phyloP scores from a whole-genome alignment of 2,888 invertebrate species.

The Apamea anceps region DNA sequence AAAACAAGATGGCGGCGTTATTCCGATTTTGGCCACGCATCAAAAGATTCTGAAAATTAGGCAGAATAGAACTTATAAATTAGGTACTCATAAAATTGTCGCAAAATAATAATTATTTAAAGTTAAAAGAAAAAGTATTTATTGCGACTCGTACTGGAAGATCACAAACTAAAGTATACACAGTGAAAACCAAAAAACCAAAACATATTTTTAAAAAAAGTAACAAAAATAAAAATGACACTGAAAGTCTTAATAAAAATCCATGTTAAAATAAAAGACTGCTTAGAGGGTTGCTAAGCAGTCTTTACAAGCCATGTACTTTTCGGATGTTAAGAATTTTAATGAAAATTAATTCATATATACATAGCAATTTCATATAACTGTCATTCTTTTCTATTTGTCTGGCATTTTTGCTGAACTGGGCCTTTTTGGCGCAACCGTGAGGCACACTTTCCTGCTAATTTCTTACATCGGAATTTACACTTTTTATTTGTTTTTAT shows the following conservation, averaged over 20 bases:
- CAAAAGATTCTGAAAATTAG: not conserved
- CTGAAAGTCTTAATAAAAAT: too few relatives aligned
- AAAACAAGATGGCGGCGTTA: not conserved
- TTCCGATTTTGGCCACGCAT: not conserved
- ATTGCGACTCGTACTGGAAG: too few relatives aligned
- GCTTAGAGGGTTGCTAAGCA: not conserved
- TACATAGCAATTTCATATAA: not conserved
- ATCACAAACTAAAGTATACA: too few relatives aligned
- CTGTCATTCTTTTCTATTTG: not conserved
- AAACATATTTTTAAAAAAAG: too few relatives aligned
- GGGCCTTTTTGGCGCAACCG: too few relatives aligned
- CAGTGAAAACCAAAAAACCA: too few relatives aligned
- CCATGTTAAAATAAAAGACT: not conserved
- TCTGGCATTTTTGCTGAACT: too few relatives aligned
- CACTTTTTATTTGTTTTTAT: too few relatives aligned
- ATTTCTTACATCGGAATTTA: too few relatives aligned
- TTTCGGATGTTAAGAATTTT: not conserved
- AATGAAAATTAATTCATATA: not conserved
- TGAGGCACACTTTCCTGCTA: too few relatives aligned
- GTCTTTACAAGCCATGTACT: not conserved
- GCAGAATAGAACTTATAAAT: not conserved
- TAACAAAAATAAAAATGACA: too few relatives aligned
- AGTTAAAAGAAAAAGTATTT: too few relatives aligned
- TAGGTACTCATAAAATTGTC: not conserved
- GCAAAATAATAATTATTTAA: not conserved